These are phyloP conservation scores for Coracias cyanogaster DNA, from an alignment of 2,797 vertebrate genomes.

Conservation along the genomic window DNA sequence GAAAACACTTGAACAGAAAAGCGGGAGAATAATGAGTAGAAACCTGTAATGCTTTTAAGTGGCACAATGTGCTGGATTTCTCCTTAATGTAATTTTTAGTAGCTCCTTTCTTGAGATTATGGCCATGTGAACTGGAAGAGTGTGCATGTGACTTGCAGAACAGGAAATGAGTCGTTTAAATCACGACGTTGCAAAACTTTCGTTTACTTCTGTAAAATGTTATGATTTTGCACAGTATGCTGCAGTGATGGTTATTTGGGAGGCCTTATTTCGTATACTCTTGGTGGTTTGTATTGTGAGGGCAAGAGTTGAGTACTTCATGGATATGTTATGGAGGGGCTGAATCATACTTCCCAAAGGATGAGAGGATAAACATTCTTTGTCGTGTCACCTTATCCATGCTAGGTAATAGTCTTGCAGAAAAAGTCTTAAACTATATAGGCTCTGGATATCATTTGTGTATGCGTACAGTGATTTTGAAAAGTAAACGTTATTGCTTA, in stretches of 20 bases:
- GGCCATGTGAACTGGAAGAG: neutral
- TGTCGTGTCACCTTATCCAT: neutral
- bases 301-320: neutral
- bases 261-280: neutral
- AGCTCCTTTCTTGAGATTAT: neutral
- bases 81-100: neutral
- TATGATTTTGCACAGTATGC: neutral
- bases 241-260: neutral
- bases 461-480: neutral
- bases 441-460: neutral
- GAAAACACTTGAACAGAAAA: neutral
- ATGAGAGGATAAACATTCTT: neutral
- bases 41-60: neutral
- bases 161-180: neutral
- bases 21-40: neutral
- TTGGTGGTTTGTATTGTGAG: neutral
- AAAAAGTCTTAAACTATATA: neutral
- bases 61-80: neutral
- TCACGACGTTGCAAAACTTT: neutral
- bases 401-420: neutral
- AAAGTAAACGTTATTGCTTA: neutral
- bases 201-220: neutral
- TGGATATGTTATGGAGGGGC: neutral
- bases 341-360: neutral
- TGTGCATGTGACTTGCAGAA: neutral